Evolutionary conservation across 2,113 vertebrate genomes (phyloP).

Genomic region (Isurus oxyrinchus): DNA sequence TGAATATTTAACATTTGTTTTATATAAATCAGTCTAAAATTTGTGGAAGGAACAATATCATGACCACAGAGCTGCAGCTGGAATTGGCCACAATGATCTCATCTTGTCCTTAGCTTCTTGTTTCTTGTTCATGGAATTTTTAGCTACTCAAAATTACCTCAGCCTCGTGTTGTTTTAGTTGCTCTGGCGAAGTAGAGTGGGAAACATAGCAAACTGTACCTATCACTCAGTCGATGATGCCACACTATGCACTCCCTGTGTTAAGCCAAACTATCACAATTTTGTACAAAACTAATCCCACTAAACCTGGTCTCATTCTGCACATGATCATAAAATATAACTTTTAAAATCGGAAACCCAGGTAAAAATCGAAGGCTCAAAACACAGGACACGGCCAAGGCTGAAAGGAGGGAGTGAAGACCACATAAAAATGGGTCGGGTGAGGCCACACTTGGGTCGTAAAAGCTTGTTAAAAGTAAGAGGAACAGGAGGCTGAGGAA

Average conservation of each 20-base stretch:
- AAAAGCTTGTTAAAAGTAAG: neutral
- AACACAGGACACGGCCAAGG: neutral
- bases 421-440: neutral
- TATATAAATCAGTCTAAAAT: neutral
- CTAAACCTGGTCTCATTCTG: neutral
- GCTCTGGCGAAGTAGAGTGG: neutral
- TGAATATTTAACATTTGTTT: neutral
- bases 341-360: neutral
- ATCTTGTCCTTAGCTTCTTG: neutral
- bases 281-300: neutral
- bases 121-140: neutral
- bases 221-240: neutral
- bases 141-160: neutral
- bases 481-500: neutral
- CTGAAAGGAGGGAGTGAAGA: neutral
- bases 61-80: neutral
- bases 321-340: neutral
- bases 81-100: neutral
- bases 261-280: neutral
- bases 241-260: neutral
- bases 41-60: conserved; percentile 15
- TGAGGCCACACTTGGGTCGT: neutral
- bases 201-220: neutral
- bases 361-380: neutral
- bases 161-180: neutral